Evolutionary conservation across 1,140 invertebrate species (phyloP).

Genomic region (Archivesica marissinica): DNA sequence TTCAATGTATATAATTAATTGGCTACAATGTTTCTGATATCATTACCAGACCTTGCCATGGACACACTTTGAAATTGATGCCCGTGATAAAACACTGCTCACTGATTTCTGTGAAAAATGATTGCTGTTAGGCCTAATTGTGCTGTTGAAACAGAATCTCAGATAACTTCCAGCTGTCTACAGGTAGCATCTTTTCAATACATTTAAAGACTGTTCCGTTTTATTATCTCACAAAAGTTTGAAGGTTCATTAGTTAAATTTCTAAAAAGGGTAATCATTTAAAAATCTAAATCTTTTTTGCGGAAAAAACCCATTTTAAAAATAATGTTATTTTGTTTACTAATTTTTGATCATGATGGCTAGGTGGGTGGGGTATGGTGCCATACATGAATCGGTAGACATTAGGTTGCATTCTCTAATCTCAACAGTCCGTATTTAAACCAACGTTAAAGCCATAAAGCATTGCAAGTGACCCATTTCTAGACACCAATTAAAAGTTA

Average conservation of each 20-base stretch:
- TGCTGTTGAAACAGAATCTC: conserved; percentile 16
- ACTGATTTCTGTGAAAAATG: conserved; percentile 11
- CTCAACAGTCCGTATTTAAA: too few species aligned
- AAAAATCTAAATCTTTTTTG: neutral
- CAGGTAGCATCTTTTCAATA: neutral
- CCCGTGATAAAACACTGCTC: neutral
- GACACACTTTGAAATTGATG: neutral
- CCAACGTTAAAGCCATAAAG: too few species aligned
- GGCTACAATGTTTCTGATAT: neutral
- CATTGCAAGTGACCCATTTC: too few species aligned
- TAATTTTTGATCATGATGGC: too few species aligned
- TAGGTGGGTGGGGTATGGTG: too few species aligned
- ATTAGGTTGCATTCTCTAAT: too few species aligned
- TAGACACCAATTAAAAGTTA: too few species aligned
- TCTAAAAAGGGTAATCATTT: neutral
- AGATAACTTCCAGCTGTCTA: neutral
- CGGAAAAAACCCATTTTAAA: too few species aligned
- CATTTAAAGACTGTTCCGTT: neutral
- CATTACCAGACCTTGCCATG: neutral
- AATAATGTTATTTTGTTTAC: too few species aligned
- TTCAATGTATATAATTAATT: conserved; percentile 16
- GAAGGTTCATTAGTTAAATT: neutral
- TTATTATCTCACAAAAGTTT: neutral
- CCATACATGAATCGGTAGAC: too few species aligned
- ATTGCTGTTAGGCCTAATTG: conserved; percentile 32